Base-by-base conservation (phyloP, 2,888 invertebrate species). In the Antheraea assamensis region DNA sequence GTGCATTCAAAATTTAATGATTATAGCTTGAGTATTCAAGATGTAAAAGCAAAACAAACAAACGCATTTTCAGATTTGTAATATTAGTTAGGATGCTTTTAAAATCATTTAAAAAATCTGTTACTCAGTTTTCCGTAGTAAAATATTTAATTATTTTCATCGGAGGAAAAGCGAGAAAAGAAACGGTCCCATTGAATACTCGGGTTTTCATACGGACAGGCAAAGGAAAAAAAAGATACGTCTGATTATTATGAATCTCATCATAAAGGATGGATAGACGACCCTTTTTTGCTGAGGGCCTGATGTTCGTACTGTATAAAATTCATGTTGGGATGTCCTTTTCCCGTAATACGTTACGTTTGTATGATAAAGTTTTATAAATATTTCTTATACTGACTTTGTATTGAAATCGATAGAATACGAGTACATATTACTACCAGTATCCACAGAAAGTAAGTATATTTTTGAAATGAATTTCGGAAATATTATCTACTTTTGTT, bases 161-260 rank as follows among this genome's bases (percentile, higher is more conserved):
- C 8, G 66, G 49, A n/a, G 66, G 27, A 68, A 68, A 72, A 35
- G 55, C 19, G 42, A 55, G 42, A 19, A 68, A 35, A n/a, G 68
- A 42, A 70, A 35, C 68, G 68, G 64, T 19, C 68, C 70, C 55
- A 21, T 31, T 70, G 73, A 73, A 73, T 73, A 70, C 66, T 66
- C 72, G 70, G 73, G 72, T 72, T 68, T 72, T 72, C 68, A 72
- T 72, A 31, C 70, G 42, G 31, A 73, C 73, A 81, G 80, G 76
- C 76, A 77, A 81, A 79, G 79, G 77, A 76, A 76, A 79, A 78
- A 82, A 83, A 80, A 81, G 78, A 78, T 80, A 77, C 78, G 78
- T 76, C 80, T 80, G 78, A 82, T 83, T 80, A 83, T 83, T 82
- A 85, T 78, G 81, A 82, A 81, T 78, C 78, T 78, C 81, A 76